Percentiles rank a stretch among this genome's conserved stretches.
Conservation (phyloP, 1,140 invertebrate species). For the Pentalonia nigronervosa region DNA sequence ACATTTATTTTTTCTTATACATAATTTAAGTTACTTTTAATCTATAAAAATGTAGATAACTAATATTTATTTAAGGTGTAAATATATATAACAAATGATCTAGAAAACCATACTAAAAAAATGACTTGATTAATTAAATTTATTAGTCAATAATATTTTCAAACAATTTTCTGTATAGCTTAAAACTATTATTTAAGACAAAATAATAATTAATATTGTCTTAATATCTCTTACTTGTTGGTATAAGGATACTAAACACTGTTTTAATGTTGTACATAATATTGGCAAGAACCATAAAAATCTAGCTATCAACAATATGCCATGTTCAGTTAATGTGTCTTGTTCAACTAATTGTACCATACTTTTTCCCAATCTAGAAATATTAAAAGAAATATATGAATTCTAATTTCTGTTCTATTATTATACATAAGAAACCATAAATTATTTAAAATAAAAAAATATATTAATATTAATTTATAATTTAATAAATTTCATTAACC, state of each 20-base stretch:
- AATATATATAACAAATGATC: too few species aligned
- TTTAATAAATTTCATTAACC: constrained; percentile 12
- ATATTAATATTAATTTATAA: neutral
- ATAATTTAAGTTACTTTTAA: too few species aligned
- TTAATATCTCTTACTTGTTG: constrained; percentile 17
- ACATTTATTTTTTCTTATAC: too few species aligned
- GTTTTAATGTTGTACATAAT: constrained; percentile 47
- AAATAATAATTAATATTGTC: neutral
- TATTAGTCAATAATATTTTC: too few species aligned
- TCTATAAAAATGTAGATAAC: too few species aligned
- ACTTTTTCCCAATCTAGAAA: constrained; percentile 5
- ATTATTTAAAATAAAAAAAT: neutral
- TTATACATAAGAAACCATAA: neutral
- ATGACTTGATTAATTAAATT: too few species aligned
- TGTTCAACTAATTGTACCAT: constrained; percentile 45
- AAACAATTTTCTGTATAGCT: too few species aligned
- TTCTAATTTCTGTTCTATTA: neutral
- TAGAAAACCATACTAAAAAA: too few species aligned
- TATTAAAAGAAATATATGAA: neutral
- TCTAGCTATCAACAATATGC: constrained; percentile 44
- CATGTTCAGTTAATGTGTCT: neutral
- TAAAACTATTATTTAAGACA: too few species aligned
- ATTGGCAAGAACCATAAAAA: constrained; percentile 46
- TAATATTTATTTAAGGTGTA: too few species aligned
- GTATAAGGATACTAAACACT: constrained; percentile 46